phyloP scores from a whole-genome alignment of 2,113 vertebrate genomes.

The Sapayoa aenigma region DNA sequence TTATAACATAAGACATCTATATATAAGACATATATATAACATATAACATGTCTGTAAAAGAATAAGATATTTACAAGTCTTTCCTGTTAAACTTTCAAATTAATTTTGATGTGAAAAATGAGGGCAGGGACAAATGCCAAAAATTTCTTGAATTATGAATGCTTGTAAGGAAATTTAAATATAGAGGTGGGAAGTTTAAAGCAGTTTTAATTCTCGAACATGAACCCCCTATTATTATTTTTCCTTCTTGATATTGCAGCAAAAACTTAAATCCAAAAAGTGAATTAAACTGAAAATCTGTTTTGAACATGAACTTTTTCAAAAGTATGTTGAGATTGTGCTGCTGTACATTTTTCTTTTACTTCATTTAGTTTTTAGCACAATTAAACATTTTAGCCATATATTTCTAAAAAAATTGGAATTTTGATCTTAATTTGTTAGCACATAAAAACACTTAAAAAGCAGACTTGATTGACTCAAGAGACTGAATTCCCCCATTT shows the following conservation, averaged over 20 bases:
- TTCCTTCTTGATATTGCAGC: background rate
- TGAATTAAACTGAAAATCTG: background rate
- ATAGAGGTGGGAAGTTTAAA: background rate
- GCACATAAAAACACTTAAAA: background rate
- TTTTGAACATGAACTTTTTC: background rate
- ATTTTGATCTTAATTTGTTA: no score
- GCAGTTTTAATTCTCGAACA: background rate
- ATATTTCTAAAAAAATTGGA: background rate
- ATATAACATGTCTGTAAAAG: background rate
- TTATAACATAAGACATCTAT: no score
- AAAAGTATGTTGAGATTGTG: background rate
- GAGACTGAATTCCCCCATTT: background rate
- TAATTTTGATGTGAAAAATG: background rate
- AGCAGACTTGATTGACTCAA: background rate
- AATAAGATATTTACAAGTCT: background rate
- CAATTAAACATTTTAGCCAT: background rate
- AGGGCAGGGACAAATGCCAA: accelerated
- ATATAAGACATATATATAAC: no score
- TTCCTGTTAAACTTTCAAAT: background rate
- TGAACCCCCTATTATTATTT: background rate
- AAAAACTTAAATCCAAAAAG: background rate
- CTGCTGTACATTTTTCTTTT: background rate
- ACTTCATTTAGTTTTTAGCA: background rate
- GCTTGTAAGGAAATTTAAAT: background rate
- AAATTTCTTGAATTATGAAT: background rate